Percentiles rank a stretch among this genome's conserved stretches.
Conservation (phyloP, 37 sponge, comb jelly and placozoan species). For the Dysidea cf. avara region DNA sequence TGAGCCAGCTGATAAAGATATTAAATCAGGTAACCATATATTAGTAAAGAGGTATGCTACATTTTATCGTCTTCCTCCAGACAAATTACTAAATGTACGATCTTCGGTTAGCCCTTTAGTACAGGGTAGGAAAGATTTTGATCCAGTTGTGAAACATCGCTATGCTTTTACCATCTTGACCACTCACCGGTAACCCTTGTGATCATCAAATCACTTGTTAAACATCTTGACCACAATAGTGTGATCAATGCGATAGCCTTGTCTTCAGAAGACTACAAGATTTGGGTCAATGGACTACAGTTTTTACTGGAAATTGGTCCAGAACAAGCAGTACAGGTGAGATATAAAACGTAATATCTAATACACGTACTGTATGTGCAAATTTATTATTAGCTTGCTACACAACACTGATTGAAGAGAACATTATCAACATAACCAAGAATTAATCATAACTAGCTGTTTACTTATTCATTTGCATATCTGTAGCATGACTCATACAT, state of each 20-base stretch:
- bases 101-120: constrained; percentile 69
- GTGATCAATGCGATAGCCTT: constrained; percentile 54
- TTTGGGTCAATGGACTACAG: constrained; percentile 69
- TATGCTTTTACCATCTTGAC: constrained; percentile 77
- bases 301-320: constrained; percentile 50
- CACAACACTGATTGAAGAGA: too few relatives aligned
- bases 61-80: too few relatives aligned
- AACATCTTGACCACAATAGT: constrained; percentile 10
- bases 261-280: constrained; percentile 66
- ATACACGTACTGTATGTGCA: too few relatives aligned
- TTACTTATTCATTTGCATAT: too few relatives aligned
- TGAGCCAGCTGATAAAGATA: constrained; percentile 28
- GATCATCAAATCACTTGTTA: too few relatives aligned
- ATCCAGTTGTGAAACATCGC: constrained; percentile 74
- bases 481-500: too few relatives aligned
- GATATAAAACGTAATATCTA: too few relatives aligned
- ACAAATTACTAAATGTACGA: constrained; percentile 66
- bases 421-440: too few relatives aligned
- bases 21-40: constrained; percentile 49
- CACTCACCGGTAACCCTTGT: neutral
- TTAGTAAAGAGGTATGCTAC: too few relatives aligned
- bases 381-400: too few relatives aligned
- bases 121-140: constrained; percentile 75
- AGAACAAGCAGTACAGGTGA: constrained; percentile 46
- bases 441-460: too few relatives aligned